Evolutionary conservation across 1,140 invertebrate species (phyloP).

Genomic region (Bathynomus jamesi): DNA sequence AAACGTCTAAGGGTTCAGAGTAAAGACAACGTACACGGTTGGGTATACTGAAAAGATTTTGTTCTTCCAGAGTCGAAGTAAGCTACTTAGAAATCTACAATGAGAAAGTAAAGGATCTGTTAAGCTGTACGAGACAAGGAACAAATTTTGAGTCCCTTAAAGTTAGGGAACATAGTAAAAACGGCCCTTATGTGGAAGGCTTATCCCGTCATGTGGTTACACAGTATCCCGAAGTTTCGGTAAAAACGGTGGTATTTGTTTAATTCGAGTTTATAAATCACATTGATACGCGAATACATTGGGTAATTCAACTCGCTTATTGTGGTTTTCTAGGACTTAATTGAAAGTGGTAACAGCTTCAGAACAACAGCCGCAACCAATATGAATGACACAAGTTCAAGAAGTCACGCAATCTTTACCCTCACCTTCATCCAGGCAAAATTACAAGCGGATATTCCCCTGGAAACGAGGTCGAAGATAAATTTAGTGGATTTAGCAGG

Average conservation of each 20-base stretch:
- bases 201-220: constrained; percentile 75
- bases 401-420: constrained; percentile 92
- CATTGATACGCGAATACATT: too few species aligned
- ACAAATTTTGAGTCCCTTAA: constrained; percentile 10
- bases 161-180: constrained; percentile 85
- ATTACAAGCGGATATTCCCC: constrained; percentile 71
- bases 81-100: constrained; percentile 72
- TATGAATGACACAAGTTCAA: constrained; percentile 54
- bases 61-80: constrained; percentile 50
- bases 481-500: constrained; percentile 81
- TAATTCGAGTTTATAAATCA: too few species aligned
- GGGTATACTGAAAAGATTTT: too few species aligned
- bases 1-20: too few species aligned
- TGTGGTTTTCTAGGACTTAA: constrained; percentile 28
- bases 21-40: too few species aligned
- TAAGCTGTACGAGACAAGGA: constrained; percentile 41
- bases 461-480: constrained; percentile 78
- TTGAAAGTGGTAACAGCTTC: constrained; percentile 20
- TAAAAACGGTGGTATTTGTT: constrained; percentile 41
- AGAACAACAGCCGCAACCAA: constrained; percentile 49
- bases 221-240: constrained; percentile 74
- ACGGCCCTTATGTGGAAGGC: constrained; percentile 86
- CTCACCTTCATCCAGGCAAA: constrained; percentile 82
- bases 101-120: constrained; percentile 76
- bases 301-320: too few species aligned